Conservation (phyloP, 2,113 vertebrate species). For the Atractosteus spatula region DNA sequence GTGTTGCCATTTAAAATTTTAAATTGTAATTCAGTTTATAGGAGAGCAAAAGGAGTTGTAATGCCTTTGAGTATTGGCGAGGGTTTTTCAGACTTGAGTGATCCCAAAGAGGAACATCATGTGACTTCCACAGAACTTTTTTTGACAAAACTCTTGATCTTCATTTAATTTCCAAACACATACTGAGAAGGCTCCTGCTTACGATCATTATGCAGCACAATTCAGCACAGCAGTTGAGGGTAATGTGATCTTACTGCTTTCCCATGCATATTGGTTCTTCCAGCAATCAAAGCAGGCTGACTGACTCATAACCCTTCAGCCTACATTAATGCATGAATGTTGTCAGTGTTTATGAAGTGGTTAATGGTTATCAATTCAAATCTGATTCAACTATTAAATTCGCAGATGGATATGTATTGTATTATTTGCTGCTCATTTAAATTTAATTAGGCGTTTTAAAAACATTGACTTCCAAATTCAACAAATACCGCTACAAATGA, state of each 20-base stretch:
- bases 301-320: conserved; percentile 1
- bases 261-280: conserved; percentile 1
- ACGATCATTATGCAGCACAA: neutral
- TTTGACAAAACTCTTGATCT: neutral
- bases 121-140: neutral
- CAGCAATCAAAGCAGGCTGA: neutral
- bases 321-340: neutral
- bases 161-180: conserved; percentile 3
- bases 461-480: conserved; percentile 6
- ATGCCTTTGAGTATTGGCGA: too few relatives aligned
- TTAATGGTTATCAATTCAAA: conserved; percentile 16
- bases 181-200: neutral
- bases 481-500: neutral
- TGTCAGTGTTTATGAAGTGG: neutral
- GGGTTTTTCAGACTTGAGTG: too few relatives aligned
- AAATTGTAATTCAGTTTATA: too few relatives aligned
- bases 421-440: neutral
- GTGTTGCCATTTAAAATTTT: too few relatives aligned
- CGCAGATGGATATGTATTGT: conserved; percentile 3
- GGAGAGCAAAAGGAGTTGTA: too few relatives aligned
- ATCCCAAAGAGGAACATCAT: neutral
- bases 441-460: neutral
- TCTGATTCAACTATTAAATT: neutral
- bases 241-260: conserved; percentile 2
- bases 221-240: neutral